These are phyloP conservation scores for Leucophora obtusa DNA, from an alignment of 2,888 invertebrate genomes.

Conservation along the genomic window DNA sequence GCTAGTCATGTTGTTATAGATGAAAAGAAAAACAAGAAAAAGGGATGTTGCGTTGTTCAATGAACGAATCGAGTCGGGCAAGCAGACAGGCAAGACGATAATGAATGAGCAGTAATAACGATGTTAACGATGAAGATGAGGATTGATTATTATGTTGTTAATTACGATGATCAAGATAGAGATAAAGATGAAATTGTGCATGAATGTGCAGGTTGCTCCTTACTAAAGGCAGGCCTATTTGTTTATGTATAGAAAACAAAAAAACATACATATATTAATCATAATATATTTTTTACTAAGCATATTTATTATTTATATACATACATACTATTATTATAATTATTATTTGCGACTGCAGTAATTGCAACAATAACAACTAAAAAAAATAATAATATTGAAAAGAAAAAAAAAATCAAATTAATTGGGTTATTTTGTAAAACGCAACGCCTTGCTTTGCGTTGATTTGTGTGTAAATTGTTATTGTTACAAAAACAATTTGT, in stretches of 20 bases:
- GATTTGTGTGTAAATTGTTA: too few species aligned
- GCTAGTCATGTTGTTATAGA: slow-evolving; percentile 91
- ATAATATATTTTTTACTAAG: slow-evolving; percentile 62
- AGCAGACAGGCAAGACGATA: background rate
- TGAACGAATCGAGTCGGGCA: slow-evolving; percentile 78
- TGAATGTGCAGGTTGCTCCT: slow-evolving; percentile 34
- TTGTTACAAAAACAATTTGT: too few species aligned
- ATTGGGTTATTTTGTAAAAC: too few species aligned
- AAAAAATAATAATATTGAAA: slow-evolving; percentile 1
- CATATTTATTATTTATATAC: slow-evolving; percentile 63
- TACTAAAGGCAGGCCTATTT: slow-evolving; percentile 54
- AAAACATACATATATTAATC: slow-evolving; percentile 51
- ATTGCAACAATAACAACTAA: slow-evolving; percentile 35
- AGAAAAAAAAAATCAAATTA: slow-evolving; percentile 11
- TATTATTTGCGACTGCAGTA: slow-evolving; percentile 23
- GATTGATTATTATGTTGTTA: slow-evolving; percentile 38
- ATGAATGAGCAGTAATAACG: slow-evolving; percentile 33
- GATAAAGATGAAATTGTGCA: slow-evolving; percentile 34
- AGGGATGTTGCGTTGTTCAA: slow-evolving; percentile 96
- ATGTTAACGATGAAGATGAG: slow-evolving; percentile 36
- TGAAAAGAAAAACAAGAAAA: slow-evolving; percentile 95
- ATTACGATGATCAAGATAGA: slow-evolving; percentile 7
- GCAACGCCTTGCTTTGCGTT: too few species aligned
- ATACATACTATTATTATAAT: slow-evolving; percentile 53
- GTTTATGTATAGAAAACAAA: slow-evolving; percentile 57